A percentile compares a stretch with the other conserved stretches of the same genome.
Evolutionary conservation across 2,888 invertebrate species (phyloP).

Genomic region (Zootermopsis nevadensis): DNA sequence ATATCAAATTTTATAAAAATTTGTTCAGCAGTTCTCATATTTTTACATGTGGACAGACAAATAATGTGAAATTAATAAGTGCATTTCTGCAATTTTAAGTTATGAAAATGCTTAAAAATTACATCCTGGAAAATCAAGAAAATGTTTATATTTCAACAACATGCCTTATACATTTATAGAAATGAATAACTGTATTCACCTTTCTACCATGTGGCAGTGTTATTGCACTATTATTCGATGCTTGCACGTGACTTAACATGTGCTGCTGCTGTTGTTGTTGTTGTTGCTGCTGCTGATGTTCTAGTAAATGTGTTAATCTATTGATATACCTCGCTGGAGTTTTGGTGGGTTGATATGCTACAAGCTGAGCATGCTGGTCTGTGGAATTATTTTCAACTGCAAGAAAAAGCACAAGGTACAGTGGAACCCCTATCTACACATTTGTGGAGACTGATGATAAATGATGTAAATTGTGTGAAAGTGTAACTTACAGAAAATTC

Average conservation of each 20-base stretch:
- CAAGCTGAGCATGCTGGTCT: conserved; percentile 7
- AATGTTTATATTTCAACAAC: no score
- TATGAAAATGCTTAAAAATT: no score
- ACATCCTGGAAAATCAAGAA: no score
- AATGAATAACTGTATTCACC: background rate
- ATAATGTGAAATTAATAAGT: background rate
- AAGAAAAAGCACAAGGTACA: background rate
- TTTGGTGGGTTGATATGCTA: background rate
- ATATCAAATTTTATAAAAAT: no score
- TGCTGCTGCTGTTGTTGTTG: conserved; percentile 20
- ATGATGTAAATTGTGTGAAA: background rate
- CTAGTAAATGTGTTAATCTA: background rate
- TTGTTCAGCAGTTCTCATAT: no score
- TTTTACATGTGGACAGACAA: background rate
- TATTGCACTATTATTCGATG: background rate
- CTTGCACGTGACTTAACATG: background rate
- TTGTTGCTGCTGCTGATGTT: conserved; percentile 24
- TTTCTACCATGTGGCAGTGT: conserved; percentile 29
- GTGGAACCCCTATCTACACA: no score
- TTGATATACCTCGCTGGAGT: background rate
- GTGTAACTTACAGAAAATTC: background rate
- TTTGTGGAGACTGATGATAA: no score
- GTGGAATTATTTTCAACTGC: conserved; percentile 10
- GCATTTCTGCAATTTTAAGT: background rate
- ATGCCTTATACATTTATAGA: no score